A percentile compares a stretch with the other conserved stretches of the same genome.
Conservation (phyloP, 2,888 invertebrate genomes). For the Drosophila phalerata region DNA sequence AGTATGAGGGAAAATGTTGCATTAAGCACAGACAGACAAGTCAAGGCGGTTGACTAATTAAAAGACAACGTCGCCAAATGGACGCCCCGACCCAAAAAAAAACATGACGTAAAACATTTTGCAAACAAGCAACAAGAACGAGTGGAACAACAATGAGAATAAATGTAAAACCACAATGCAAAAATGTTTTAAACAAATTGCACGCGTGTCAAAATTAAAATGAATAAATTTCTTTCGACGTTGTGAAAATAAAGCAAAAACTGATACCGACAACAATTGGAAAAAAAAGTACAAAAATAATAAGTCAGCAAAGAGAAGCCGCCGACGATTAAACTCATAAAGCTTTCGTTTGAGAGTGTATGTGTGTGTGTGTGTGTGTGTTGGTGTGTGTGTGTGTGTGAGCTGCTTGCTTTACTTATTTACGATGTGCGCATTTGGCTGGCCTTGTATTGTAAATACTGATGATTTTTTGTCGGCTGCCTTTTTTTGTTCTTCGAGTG, state of each 20-base stretch:
- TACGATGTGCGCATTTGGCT: constrained; percentile 57
- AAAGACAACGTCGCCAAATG: constrained; percentile 53
- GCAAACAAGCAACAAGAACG: constrained; percentile 30
- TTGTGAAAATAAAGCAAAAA: constrained; percentile 22
- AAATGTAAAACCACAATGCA: constrained; percentile 55
- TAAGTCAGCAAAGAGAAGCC: constrained; percentile 43
- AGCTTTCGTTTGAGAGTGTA: constrained; percentile 18
- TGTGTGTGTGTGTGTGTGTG: constrained; percentile 20
- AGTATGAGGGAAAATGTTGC: constrained; percentile 13
- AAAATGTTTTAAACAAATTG: constrained; percentile 72
- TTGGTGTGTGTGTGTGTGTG: constrained; percentile 21
- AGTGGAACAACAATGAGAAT: constrained; percentile 49
- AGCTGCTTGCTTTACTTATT: constrained; percentile 50
- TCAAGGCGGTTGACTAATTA: constrained; percentile 56
- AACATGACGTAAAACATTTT: constrained; percentile 75
- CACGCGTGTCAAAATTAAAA: constrained; percentile 74
- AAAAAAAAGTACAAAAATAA: neutral
- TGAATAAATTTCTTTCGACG: constrained; percentile 70
- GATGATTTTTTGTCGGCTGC: constrained; percentile 14
- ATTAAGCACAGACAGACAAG: constrained; percentile 23
- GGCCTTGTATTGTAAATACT: constrained; percentile 53
- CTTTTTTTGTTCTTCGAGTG: constrained; percentile 19
- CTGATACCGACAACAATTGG: constrained; percentile 13
- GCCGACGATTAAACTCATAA: constrained; percentile 50
- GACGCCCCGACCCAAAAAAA: constrained; percentile 24